Evolutionary conservation across 2,113 vertebrate genomes (phyloP), one percentile per base, ranked within the genome.

Genomic region (Harpagus bidentatus): DNA sequence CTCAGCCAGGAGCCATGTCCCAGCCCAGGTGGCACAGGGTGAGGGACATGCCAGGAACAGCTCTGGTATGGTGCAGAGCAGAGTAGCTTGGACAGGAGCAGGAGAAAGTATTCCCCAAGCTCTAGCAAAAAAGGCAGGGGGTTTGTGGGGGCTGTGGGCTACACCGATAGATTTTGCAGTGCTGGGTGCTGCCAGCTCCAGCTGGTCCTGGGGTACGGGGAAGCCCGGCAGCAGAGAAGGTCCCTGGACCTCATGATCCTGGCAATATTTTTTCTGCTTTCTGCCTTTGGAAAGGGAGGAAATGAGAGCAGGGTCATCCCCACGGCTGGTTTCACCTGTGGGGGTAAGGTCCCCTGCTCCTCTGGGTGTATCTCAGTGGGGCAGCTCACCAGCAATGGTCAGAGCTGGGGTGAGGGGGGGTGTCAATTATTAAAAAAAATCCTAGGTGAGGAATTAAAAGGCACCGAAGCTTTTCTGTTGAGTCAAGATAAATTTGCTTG

Each of bases 301-400:
- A 70, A 56, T 50, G 29, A 50, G 38, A 65, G 32, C 3, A 8
- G 45, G 10, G 11, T 59, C 0, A 1, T 47, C 58, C 23, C 34
- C 25, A 18, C 2, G 0, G 38, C 0, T 11, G 25, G 52, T 13
- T 47, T 82, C 5, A 7, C 48, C 7, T 1, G 4, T 10, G 13
- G 40, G 48, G 61, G 7, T 6, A n/a, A 32, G 11, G 2, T 32
- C 13, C 31, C n/a, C 2, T 0, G 13, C 47, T 65, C 6, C 23
- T 50, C 22, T 0, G 2, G 31, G 47, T 48, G 38, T 21, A 11
- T 20, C 45, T 45, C 29, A 22, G 81, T 3, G 1, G 42, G 48
- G 42, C 1, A 2, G 26, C 61, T 90, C 13, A 1, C 29, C 26
- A 77, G 26, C 42, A 29, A 11, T 11, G 7, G 7, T 32, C 13